Percentiles rank a stretch among this genome's conserved stretches.
Evolutionary conservation across 2,797 vertebrate species (phyloP).

Genomic region (Fringilla coelebs): DNA sequence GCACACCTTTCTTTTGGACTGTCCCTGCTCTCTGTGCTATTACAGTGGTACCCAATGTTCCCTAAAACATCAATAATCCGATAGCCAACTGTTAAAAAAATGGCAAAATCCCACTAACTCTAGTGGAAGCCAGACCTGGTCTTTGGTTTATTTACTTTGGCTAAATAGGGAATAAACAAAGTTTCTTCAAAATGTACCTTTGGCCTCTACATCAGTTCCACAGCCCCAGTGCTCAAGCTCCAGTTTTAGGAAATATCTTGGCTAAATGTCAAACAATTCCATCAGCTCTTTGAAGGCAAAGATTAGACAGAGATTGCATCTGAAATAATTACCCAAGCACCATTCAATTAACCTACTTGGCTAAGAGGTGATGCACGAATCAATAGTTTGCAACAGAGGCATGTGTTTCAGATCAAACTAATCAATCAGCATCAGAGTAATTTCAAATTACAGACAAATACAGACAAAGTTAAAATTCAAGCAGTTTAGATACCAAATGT

Average conservation of each 20-base stretch:
- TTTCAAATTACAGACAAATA: not conserved
- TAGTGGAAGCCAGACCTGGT: not conserved
- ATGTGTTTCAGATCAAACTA: not conserved
- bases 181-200: not conserved
- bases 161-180: not conserved
- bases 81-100: not conserved
- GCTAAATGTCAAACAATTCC: conserved; percentile 31
- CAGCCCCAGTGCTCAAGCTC: not conserved
- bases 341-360: conserved; percentile 43
- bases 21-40: not conserved
- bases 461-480: not conserved
- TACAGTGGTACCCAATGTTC: not conserved
- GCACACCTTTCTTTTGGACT: not conserved
- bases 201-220: not conserved
- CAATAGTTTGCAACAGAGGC: conserved; percentile 18
- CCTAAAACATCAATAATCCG: not conserved
- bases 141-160: not conserved
- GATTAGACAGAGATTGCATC: not conserved
- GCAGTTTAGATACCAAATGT: not conserved
- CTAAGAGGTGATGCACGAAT: conserved; percentile 24
- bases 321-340: conserved; percentile 11
- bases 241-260: not conserved
- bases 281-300: conserved; percentile 16
- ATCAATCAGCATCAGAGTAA: conserved; percentile 22
- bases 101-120: not conserved